A percentile compares a stretch with the other conserved stretches of the same genome.
These are phyloP conservation scores for Limosa lapponica DNA, from an alignment of 2,797 vertebrate species.

Conservation along the genomic window DNA sequence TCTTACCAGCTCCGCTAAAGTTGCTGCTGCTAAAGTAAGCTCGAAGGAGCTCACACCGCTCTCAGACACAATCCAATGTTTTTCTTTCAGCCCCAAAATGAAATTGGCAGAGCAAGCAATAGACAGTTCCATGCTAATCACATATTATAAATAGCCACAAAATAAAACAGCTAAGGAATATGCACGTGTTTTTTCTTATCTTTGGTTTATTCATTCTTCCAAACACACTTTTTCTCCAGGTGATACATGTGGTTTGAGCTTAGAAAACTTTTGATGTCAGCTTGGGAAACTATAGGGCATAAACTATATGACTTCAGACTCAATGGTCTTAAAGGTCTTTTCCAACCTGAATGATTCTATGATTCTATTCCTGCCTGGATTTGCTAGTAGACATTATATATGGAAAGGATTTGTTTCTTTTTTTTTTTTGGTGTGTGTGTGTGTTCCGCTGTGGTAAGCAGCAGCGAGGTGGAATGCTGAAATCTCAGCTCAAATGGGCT, in stretches of 20 bases:
- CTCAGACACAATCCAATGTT: background rate
- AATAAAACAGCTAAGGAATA: background rate
- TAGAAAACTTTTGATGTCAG: background rate
- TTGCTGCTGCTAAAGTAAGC: background rate
- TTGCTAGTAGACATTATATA: background rate
- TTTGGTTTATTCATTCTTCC: background rate
- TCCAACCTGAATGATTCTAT: background rate
- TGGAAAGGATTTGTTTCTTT: fast-evolving
- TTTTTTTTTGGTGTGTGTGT: background rate
- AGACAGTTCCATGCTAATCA: background rate
- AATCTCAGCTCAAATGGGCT: background rate
- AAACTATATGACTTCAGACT: background rate
- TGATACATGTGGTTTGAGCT: background rate
- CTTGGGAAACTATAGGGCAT: background rate
- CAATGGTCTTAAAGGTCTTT: background rate
- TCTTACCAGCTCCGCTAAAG: background rate
- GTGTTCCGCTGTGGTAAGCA: background rate
- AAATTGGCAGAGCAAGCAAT: background rate
- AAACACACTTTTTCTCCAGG: background rate
- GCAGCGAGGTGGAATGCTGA: background rate
- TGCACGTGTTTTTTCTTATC: background rate
- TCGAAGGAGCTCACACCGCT: background rate
- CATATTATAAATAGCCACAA: background rate
- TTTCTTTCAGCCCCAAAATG: background rate
- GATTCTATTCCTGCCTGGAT: background rate